Percentiles rank a stretch among this genome's conserved stretches.
These are phyloP conservation scores for Acanthococcus lagerstroemiae DNA, from an alignment of 2,888 invertebrate species.

Conservation along the genomic window DNA sequence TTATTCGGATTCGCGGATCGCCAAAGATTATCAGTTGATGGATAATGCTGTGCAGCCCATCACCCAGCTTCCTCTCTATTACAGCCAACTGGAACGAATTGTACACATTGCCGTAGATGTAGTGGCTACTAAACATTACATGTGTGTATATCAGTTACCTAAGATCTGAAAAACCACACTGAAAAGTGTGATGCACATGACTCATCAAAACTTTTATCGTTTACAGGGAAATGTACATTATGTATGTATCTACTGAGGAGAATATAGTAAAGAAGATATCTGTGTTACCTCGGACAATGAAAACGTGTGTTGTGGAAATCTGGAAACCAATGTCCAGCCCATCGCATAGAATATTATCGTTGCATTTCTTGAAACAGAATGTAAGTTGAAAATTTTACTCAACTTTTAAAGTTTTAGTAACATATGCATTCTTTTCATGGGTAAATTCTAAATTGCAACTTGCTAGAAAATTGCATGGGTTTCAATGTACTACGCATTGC, in stretches of 20 bases:
- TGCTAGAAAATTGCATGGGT: no score
- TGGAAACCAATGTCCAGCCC: constrained; percentile 59
- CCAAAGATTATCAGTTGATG: constrained; percentile 65
- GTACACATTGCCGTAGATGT: constrained; percentile 74
- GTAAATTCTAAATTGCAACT: no score
- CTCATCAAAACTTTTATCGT: not conserved
- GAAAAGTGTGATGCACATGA: not conserved
- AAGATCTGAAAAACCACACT: no score
- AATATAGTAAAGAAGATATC: constrained; percentile 72
- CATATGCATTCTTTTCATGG: no score
- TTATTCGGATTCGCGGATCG: constrained; percentile 42
- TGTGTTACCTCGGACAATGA: constrained; percentile 56
- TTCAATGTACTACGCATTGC: no score
- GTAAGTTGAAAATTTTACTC: no score
- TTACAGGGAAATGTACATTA: constrained; percentile 52
- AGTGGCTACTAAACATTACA: constrained; percentile 58
- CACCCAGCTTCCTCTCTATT: constrained; percentile 58
- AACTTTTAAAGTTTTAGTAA: no score
- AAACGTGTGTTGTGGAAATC: constrained; percentile 74
- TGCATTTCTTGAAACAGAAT: constrained; percentile 71
- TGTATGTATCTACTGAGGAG: constrained; percentile 68
- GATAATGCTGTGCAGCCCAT: constrained; percentile 72
- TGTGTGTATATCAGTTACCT: constrained; percentile 39
- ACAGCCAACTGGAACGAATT: constrained; percentile 57
- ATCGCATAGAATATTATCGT: constrained; percentile 48